Conservation (phyloP, 2,888 invertebrate genomes). For the Drosophila diplacantha region DNA sequence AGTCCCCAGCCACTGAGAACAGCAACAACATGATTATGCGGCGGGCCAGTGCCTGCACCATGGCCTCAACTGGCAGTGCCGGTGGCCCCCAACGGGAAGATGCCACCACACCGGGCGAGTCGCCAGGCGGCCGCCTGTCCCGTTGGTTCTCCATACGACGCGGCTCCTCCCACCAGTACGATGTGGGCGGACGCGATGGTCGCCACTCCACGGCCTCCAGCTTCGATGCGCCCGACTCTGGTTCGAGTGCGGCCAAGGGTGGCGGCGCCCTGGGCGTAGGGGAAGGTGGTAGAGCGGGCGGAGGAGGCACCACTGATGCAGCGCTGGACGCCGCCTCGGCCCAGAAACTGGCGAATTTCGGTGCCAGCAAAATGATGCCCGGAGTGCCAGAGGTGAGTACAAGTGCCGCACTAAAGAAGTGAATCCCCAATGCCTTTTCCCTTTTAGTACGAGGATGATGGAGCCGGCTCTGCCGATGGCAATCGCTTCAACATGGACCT, state of each 20-base stretch:
- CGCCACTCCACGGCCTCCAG: conserved; percentile 74
- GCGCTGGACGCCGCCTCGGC: conserved; percentile 61
- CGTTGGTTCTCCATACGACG: conserved; percentile 94
- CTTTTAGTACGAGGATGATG: conserved; percentile 73
- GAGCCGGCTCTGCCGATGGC: conserved; percentile 27
- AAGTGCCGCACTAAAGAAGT: background rate
- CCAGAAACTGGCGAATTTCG: conserved; percentile 62
- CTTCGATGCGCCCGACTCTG: conserved; percentile 74
- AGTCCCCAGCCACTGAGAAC: conserved; percentile 26
- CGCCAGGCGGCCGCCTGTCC: conserved; percentile 86
- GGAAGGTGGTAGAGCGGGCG: background rate
- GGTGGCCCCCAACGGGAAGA: conserved; percentile 65
- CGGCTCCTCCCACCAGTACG: conserved; percentile 90
- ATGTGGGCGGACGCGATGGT: conserved; percentile 80
- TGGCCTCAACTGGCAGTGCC: conserved; percentile 47
- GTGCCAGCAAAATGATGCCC: conserved; percentile 86
- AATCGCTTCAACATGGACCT: conserved; percentile 74
- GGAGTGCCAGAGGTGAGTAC: conserved; percentile 86
- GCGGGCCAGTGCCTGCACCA: conserved; percentile 69
- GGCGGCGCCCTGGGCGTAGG: background rate
- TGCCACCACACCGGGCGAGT: conserved; percentile 82
- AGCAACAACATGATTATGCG: conserved; percentile 64
- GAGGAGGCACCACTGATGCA: conserved; percentile 3
- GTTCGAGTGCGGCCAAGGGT: background rate
- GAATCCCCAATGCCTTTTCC: background rate